Evolutionary conservation across 92 coral and sea anemone genomes (phyloP).

Genomic region (Ricordea florida): DNA sequence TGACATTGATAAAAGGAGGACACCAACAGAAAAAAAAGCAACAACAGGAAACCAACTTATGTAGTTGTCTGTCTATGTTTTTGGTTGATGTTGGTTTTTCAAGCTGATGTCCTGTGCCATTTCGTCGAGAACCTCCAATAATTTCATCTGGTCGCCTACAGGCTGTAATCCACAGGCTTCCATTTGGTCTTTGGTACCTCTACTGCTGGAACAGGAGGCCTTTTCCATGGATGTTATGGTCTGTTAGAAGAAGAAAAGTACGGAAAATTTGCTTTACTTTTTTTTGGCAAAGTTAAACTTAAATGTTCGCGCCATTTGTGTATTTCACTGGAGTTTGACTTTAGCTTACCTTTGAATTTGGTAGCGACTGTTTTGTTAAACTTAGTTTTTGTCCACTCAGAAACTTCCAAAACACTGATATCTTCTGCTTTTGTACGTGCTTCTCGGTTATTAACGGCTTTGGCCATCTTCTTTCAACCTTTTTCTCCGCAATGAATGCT

Average conservation of each 20-base stretch:
- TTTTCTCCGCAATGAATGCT: neutral
- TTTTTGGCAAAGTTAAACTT: too few relatives aligned
- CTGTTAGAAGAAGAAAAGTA: neutral
- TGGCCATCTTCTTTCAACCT: neutral
- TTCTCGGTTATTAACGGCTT: too few relatives aligned
- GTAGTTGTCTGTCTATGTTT: neutral
- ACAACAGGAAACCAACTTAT: neutral
- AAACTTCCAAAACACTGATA: neutral
- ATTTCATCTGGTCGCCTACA: slow-evolving; percentile 14
- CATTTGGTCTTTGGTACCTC: slow-evolving; percentile 2
- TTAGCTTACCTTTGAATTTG: neutral
- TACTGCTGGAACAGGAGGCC: slow-evolving; percentile 6
- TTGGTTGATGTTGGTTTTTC: slow-evolving; percentile 8
- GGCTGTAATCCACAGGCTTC: slow-evolving; percentile 6
- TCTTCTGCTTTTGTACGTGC: neutral
- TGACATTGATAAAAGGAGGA: too few relatives aligned
- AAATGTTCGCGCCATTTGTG: neutral
- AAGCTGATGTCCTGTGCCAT: neutral
- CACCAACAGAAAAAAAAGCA: too few relatives aligned
- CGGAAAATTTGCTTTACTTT: too few relatives aligned
- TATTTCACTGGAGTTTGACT: neutral
- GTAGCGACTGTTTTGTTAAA: neutral
- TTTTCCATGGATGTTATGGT: slow-evolving; percentile 1
- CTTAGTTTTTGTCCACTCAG: neutral
- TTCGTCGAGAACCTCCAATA: neutral